Evolutionary conservation across 2,797 vertebrate species (phyloP).

Genomic region (Cossypha heuglini): DNA sequence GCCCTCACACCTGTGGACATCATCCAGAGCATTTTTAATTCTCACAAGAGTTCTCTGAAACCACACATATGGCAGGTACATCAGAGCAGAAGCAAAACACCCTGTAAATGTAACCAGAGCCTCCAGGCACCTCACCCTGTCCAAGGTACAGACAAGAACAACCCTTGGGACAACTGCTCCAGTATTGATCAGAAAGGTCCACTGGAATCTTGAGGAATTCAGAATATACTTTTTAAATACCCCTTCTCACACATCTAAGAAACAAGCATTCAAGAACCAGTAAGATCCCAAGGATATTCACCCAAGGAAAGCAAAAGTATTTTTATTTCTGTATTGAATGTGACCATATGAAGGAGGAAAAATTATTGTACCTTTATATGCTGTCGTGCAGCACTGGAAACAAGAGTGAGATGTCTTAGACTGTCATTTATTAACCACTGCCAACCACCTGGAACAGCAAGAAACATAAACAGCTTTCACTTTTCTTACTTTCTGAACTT

Average conservation of each 20-base stretch:
- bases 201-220: neutral
- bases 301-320: neutral
- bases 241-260: neutral
- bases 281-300: neutral
- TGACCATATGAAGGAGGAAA: neutral
- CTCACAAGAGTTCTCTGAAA: neutral
- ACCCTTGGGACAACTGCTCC: neutral
- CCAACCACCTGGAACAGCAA: constrained; percentile 81
- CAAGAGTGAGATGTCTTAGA: constrained; percentile 81
- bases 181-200: neutral
- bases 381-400: constrained; percentile 78
- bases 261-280: neutral
- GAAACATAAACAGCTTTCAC: neutral
- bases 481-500: neutral
- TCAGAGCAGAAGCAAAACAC: neutral
- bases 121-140: neutral
- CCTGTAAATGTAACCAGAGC: neutral
- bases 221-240: rapidly evolving
- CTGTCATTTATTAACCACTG: constrained; percentile 90
- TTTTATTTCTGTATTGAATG: neutral
- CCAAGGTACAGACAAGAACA: neutral
- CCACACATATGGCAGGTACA: neutral
- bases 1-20: neutral
- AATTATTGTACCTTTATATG: constrained; percentile 78
- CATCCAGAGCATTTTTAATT: neutral